phyloP scores from a whole-genome alignment of 2,113 vertebrate species.

The Atrichornis clamosus region DNA sequence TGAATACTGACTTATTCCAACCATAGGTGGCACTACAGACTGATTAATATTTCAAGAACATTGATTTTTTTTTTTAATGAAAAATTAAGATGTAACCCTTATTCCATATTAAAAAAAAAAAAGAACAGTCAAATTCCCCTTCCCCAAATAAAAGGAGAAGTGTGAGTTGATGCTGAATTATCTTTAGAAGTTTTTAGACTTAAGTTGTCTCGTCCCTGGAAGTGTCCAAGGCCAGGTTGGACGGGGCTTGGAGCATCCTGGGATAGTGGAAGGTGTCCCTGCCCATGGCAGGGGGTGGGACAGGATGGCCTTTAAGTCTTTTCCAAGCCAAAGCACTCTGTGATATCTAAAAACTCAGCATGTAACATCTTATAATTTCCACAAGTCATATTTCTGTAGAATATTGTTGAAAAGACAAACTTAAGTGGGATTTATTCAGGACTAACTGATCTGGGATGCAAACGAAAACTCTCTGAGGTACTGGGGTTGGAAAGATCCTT shows the following conservation, averaged over 20 bases:
- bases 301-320: background rate
- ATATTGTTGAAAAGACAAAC: background rate
- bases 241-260: background rate
- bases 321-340: background rate
- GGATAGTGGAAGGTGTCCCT: background rate
- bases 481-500: background rate
- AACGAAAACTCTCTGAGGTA: background rate
- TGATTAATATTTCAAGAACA: background rate
- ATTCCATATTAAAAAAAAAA: background rate
- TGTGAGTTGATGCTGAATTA: background rate
- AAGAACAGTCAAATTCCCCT: background rate
- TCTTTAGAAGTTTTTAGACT: background rate
- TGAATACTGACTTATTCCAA: background rate
- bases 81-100: background rate
- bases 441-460: background rate
- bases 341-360: background rate
- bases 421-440: background rate
- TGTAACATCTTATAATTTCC: background rate
- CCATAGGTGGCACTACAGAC: constrained; percentile 50
- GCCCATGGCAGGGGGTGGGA: background rate
- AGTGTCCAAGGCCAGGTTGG: background rate
- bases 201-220: background rate
- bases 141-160: background rate
- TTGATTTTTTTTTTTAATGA: background rate
- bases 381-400: background rate